Evolutionary conservation across 2,888 invertebrate species (phyloP), one percentile per base, ranked within the genome.

Genomic region (Osedax fenrisi): DNA sequence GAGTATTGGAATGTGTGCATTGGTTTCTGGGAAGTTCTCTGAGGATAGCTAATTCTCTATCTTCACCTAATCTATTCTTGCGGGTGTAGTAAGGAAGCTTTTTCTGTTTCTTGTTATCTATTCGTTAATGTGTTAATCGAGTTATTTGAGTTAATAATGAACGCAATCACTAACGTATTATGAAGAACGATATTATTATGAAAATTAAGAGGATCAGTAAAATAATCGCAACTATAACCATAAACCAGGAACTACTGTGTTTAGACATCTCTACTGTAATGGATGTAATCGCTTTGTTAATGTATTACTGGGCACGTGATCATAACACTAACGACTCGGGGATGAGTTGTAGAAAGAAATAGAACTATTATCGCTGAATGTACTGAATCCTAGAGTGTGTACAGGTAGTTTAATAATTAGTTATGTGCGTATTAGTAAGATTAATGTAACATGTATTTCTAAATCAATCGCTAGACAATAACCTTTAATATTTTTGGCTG

Each of bases 1-100:
- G 86, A 70, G 91, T 90, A 81, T 94, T 93, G 21, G 89, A 90
- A 75, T 90, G 90, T 81, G 92, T 91, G 69, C 92, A 88, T 21
- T 89, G 88, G 75, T 87, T 85, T 25, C 88, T 85, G 0, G 94
- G 92, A 24, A 94, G 88, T 81, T 92, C 91, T 75, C 92, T 87
- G 73, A 95, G 85, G 0, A 90, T 92, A 0, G 93, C 93, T 72
- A 94, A 86, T 82, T 95, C 94, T 41, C 41, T 41, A 41, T 41
- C 41, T 41, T 41, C 41, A 5, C 41, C 41, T 10, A 41, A 41
- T 41, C 10, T 41, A 10, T 41, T 41, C 5, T 41, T 41, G 5
- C 41, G 10, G 17, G 5, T 41, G 41, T 41, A 41, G 17, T 41
- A 41, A 41, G 41, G 41, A 10, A 41, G 17, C 17, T 41, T 41